Base-by-base conservation (phyloP, 2,113 vertebrate species). In the Bothrops jararaca region DNA sequence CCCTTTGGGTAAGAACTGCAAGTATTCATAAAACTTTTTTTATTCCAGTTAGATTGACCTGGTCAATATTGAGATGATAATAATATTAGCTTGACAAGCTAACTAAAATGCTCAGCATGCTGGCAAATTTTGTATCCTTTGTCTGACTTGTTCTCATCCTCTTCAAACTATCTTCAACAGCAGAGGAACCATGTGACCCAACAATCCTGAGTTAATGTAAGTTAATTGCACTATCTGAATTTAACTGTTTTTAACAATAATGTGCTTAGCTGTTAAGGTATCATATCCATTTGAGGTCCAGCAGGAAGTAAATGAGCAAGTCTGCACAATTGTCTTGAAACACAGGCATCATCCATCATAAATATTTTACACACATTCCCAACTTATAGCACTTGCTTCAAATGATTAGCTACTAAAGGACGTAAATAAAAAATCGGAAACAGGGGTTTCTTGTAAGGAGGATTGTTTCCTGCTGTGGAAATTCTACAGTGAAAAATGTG, bases 341-440 rank as follows among this genome's bases (percentile, higher is more conserved):
- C 91, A 96, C 95, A 96, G 94, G 94, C 89, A 96, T 93, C 85
- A 94, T 95, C 94, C 91, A 0, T 96, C 69, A 91, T 96, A 97
- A 96, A 96, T 0, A 3, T 95, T 96, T 96, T 96, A 97, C 92
- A 95, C 95, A 90, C 88, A 95, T 95, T 96, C 94, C 94, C 94
- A 94, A 95, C 94, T 96, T 96, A 96, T 95, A 96, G 95, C 92
- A 95, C 94, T 95, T 97, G 95, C 96, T 96, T 97, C 95, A 96
- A 96, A 94, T 96, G 94, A 95, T 96, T 95, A 96, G 95, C 95
- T 97, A 96, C 95, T 95, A 96, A 96, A 96, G 93, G 90, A 94
- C 95, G 91, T 92, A 94, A 56, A 92, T 91, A 94, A 94, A 85
- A n/a, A 94, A 90, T 94, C 15, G 89, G 95, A 96, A 97, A 97